Evolutionary conservation across 2,113 vertebrate genomes (phyloP).

Genomic region (Oncorhynchus tshawytscha): DNA sequence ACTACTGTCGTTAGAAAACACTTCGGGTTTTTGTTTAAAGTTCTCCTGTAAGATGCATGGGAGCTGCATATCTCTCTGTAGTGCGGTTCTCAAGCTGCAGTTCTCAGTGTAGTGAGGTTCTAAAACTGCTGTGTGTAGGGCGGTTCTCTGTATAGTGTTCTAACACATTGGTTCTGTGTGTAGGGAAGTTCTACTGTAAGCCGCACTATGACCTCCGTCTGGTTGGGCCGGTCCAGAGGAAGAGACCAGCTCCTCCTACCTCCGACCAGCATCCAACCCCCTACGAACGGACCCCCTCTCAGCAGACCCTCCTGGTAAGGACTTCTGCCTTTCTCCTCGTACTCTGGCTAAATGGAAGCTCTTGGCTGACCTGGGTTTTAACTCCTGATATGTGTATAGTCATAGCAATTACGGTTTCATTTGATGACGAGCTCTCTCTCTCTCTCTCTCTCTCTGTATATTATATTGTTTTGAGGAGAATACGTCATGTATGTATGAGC

Average conservation of each 20-base stretch:
- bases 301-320: constrained; percentile 28
- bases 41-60: background rate
- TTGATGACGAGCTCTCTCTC: too few species aligned
- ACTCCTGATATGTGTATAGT: too few species aligned
- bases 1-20: background rate
- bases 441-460: too few species aligned
- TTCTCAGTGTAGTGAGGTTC: background rate
- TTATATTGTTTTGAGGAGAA: too few species aligned
- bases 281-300: constrained; percentile 68
- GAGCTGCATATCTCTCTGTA: background rate
- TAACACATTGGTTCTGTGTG: background rate
- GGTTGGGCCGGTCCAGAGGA: constrained; percentile 74
- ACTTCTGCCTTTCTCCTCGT: background rate
- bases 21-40: background rate
- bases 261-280: constrained; percentile 38
- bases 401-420: too few species aligned
- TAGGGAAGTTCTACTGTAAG: constrained; percentile 94
- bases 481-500: too few species aligned
- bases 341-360: too few species aligned
- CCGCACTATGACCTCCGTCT: constrained; percentile 81
- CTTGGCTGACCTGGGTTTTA: too few species aligned
- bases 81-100: background rate
- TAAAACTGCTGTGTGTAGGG: background rate
- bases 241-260: constrained; percentile 73
- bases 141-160: background rate